Percentiles rank a stretch among this genome's conserved stretches.
These are phyloP conservation scores for Atta cephalotes DNA, from an alignment of 1,140 invertebrate species.

Conservation along the genomic window DNA sequence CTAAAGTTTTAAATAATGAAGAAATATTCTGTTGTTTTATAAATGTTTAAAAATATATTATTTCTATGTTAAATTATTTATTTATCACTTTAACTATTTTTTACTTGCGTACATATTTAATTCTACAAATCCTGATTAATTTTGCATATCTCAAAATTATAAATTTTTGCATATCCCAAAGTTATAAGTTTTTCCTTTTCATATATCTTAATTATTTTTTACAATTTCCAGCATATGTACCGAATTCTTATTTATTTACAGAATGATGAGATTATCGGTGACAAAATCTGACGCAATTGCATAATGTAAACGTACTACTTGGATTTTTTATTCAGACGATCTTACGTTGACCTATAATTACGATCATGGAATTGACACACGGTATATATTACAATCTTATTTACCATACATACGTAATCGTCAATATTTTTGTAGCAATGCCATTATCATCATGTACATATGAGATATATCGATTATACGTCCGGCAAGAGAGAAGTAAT, in stretches of 20 bases:
- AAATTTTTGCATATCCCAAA: not conserved
- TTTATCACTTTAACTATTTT: not conserved
- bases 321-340: not conserved
- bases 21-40: not conserved
- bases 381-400: constrained; percentile 28
- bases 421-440: constrained; percentile 28
- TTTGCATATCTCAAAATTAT: not conserved
- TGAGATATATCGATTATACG: constrained; percentile 38
- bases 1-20: not conserved
- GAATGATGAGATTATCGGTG: not conserved
- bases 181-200: not conserved
- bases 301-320: constrained; percentile 5
- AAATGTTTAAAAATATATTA: not conserved
- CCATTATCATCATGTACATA: constrained; percentile 18
- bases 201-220: not conserved
- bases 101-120: not conserved
- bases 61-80: not conserved
- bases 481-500: constrained; percentile 44
- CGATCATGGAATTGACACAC: constrained; percentile 11
- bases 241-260: constrained; percentile 28
- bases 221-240: not conserved
- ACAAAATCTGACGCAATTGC: constrained; percentile 8
- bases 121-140: not conserved
- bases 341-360: constrained; percentile 17
- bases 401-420: constrained; percentile 40